A percentile compares a stretch with the other conserved stretches of the same genome.
Conservation (phyloP, 2,797 vertebrate genomes). For the Galago senegalensis region DNA sequence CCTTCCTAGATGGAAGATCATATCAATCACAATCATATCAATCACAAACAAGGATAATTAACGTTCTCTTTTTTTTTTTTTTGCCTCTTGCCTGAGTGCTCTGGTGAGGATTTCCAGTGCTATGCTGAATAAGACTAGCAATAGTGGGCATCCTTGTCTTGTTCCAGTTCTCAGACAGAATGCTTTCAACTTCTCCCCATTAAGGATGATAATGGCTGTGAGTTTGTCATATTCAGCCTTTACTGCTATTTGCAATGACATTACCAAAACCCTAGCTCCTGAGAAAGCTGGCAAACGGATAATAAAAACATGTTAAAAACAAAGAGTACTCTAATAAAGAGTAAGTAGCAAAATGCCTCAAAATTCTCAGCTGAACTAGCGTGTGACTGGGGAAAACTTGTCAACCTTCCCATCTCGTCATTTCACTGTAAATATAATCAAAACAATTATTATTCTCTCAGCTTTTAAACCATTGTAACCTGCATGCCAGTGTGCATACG, state of each 20-base stretch:
- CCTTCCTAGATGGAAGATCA: too few relatives aligned
- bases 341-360: neutral
- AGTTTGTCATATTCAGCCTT: too few relatives aligned
- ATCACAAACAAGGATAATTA: too few relatives aligned
- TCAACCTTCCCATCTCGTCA: constrained; percentile 9
- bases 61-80: too few relatives aligned
- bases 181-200: too few relatives aligned
- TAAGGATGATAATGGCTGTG: too few relatives aligned
- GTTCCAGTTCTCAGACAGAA: too few relatives aligned
- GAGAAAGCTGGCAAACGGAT: constrained; percentile 22
- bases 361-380: neutral
- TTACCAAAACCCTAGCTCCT: neutral
- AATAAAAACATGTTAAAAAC: neutral
- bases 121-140: too few relatives aligned
- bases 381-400: neutral
- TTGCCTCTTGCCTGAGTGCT: too few relatives aligned
- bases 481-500: neutral
- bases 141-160: too few relatives aligned
- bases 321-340: neutral
- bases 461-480: neutral
- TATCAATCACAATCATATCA: too few relatives aligned
- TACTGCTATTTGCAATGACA: neutral
- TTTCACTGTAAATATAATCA: constrained; percentile 16
- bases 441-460: constrained; percentile 1
- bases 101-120: too few relatives aligned